A percentile compares a stretch with the other conserved stretches of the same genome.
These are phyloP conservation scores for Eristalis arbustorum DNA, from an alignment of 2,888 invertebrate genomes.

Conservation along the genomic window DNA sequence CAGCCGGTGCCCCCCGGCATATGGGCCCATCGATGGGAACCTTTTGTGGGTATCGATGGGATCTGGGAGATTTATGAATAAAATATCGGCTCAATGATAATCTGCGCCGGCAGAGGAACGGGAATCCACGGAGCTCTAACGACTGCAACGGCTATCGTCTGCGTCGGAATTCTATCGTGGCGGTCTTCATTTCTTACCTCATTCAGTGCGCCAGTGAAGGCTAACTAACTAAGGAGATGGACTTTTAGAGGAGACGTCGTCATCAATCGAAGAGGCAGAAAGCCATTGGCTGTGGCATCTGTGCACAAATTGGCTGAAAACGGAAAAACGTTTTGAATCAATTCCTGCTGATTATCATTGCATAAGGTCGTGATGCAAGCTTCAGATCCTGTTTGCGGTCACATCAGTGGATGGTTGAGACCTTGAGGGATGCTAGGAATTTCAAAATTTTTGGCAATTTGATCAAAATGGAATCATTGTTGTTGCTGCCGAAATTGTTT, in stretches of 20 bases:
- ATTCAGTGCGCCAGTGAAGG: neutral
- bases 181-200: neutral
- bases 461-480: too few species aligned
- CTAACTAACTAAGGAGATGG: neutral
- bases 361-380: neutral
- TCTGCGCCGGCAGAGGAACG: slow-evolving; percentile 21
- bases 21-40: slow-evolving; percentile 38
- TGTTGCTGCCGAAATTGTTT: too few species aligned
- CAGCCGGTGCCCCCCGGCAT: slow-evolving; percentile 8
- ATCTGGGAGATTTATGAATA: slow-evolving; percentile 55
- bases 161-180: neutral
- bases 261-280: neutral
- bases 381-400: neutral
- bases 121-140: neutral
- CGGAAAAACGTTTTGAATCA: neutral
- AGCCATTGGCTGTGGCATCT: neutral
- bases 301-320: neutral
- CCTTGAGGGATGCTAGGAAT: too few species aligned
- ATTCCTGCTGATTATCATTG: neutral
- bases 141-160: neutral
- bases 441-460: neutral
- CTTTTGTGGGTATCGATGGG: slow-evolving; percentile 8
- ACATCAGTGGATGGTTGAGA: neutral
- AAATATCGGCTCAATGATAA: slow-evolving; percentile 56
- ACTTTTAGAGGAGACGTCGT: neutral